phyloP scores from a whole-genome alignment of 2,113 vertebrate species.

The Rhombomys opimus region DNA sequence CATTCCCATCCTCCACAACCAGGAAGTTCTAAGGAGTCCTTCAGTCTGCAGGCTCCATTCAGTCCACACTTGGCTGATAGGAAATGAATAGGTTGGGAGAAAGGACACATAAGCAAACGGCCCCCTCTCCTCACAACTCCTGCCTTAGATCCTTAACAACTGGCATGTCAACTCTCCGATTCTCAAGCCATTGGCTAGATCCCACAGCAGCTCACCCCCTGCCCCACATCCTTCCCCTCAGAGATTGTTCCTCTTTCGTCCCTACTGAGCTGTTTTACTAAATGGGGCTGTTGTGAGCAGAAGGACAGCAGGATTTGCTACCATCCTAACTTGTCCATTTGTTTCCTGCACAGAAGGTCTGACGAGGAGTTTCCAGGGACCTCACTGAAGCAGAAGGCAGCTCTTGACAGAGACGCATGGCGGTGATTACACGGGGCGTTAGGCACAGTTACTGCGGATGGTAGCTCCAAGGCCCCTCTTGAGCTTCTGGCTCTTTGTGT shows the following conservation, averaged over 20 bases:
- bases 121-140: fast-evolving
- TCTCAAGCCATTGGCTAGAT: not conserved
- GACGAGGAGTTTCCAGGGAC: constrained; percentile 47
- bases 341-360: constrained; percentile 46
- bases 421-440: constrained; percentile 63
- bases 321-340: constrained; percentile 74
- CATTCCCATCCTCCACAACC: not conserved
- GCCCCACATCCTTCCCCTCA: not conserved
- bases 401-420: constrained; percentile 79
- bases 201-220: not conserved
- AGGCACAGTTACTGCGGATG: constrained; percentile 61
- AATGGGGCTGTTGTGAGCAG: not conserved
- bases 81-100: not conserved
- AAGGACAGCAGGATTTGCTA: not conserved
- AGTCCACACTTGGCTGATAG: not conserved
- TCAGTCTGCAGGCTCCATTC: not conserved
- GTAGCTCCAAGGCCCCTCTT: constrained; percentile 62
- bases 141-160: not conserved
- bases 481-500: constrained; percentile 9
- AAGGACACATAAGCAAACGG: not conserved
- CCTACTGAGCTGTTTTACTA: fast-evolving
- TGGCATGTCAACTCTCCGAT: not conserved
- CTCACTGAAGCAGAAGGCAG: not conserved
- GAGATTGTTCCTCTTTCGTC: no score
- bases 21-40: not conserved